Percentiles rank a stretch among this genome's conserved stretches.
These are phyloP conservation scores for Ceratosolen fusciceps DNA, from an alignment of 1,140 invertebrate genomes.

Conservation along the genomic window DNA sequence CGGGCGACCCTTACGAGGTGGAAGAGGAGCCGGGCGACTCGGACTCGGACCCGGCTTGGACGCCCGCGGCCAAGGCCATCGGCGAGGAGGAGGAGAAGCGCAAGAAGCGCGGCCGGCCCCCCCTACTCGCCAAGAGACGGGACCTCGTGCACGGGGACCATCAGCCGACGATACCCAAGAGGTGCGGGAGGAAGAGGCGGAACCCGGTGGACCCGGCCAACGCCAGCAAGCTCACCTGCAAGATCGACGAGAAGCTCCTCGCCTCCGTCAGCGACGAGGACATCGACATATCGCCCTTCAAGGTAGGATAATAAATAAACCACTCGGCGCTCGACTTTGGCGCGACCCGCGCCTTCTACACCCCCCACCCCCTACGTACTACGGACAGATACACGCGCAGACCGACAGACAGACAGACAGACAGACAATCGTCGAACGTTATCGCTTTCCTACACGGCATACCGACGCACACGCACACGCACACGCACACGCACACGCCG, in stretches of 20 bases:
- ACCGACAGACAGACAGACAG: too few relatives aligned
- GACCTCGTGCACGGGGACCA: not conserved
- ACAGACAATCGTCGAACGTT: too few relatives aligned
- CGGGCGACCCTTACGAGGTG: constrained; percentile 68
- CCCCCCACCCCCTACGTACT: too few relatives aligned
- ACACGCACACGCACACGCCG: too few relatives aligned
- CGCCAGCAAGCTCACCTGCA: constrained; percentile 46
- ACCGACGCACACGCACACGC: too few relatives aligned
- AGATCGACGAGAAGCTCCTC: constrained; percentile 65
- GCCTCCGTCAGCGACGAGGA: constrained; percentile 64
- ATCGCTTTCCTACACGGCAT: too few relatives aligned
- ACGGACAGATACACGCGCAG: too few relatives aligned
- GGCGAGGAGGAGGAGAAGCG: constrained; percentile 66
- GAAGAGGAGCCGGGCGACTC: constrained; percentile 75
- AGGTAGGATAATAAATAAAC: constrained; percentile 55
- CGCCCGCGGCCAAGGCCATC: constrained; percentile 73
- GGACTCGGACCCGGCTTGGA: constrained; percentile 82
- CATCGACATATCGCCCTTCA: constrained; percentile 69
- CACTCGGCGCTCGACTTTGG: too few relatives aligned
- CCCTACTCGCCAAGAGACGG: constrained; percentile 61
- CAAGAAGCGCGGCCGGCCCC: constrained; percentile 64
- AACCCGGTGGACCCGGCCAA: constrained; percentile 49
- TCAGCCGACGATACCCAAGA: constrained; percentile 52
- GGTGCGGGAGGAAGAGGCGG: constrained; percentile 59
- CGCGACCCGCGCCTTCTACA: too few relatives aligned